A percentile compares a stretch with the other conserved stretches of the same genome.
Conservation (phyloP, 2,888 invertebrate genomes). For the Parascotia fuliginaria region DNA sequence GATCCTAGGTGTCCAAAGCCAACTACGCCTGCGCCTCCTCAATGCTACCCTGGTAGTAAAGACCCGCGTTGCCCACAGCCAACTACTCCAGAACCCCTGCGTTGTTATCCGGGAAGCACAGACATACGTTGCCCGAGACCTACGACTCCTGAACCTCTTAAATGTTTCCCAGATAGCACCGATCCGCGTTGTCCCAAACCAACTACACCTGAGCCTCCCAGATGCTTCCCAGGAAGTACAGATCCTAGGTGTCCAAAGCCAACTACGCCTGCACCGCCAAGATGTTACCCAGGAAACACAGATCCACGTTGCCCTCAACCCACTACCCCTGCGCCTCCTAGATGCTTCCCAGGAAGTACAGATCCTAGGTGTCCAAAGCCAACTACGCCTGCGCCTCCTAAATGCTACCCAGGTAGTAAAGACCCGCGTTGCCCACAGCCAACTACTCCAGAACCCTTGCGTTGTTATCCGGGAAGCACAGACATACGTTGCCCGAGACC, state of each 20-base stretch:
- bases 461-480: conserved; percentile 39
- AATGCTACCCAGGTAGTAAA: conserved; percentile 35
- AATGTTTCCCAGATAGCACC: conserved; percentile 53
- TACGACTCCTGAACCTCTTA: conserved; percentile 34
- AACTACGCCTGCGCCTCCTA: conserved; percentile 33
- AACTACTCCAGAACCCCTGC: conserved; percentile 16
- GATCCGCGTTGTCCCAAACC: conserved; percentile 60
- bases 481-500: conserved; percentile 47
- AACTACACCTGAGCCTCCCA: conserved; percentile 22
- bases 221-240: conserved; percentile 37
- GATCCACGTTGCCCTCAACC: conserved; percentile 55
- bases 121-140: conserved; percentile 36
- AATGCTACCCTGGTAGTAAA: conserved; percentile 31
- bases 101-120: conserved; percentile 44
- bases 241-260: conserved; percentile 44
- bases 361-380: conserved; percentile 47
- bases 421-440: conserved; percentile 52
- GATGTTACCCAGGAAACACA: conserved; percentile 33
- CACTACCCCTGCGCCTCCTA: conserved; percentile 25
- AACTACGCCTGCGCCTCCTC: conserved; percentile 19
- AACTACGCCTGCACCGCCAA: conserved; percentile 23
- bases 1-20: conserved; percentile 38
- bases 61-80: conserved; percentile 50
- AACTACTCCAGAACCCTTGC: conserved; percentile 45
- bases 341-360: conserved; percentile 31